Base-by-base conservation (phyloP, 2,797 vertebrate species). In the Hylomyscus alleni region DNA sequence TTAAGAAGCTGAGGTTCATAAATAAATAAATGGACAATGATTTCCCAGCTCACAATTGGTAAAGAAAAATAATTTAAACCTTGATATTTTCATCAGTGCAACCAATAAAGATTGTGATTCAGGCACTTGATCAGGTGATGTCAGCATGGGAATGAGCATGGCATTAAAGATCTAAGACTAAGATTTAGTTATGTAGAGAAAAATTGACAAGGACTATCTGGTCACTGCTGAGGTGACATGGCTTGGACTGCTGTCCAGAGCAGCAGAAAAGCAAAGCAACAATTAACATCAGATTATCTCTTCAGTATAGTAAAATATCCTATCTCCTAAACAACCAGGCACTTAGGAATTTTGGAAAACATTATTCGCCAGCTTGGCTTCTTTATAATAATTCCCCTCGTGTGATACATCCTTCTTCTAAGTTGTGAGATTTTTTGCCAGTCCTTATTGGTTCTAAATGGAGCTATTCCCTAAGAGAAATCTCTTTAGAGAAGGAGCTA, bases 361-460 rank as follows among this genome's bases (percentile, higher is more conserved):
- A 56, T 78, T 80, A 31, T 77, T 78, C 78, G 83, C 34, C 14
- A 34, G 17, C 6, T n/a, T 47, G 26, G 76, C 52, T 69, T 91
- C 76, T 87, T 95, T 86, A 73, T 17, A 47, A 90, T 26, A 56
- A 58, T 67, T 85, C 95, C 94, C 92, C 65, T 37, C 92, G 22
- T 82, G 22, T 85, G 31, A 89, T 94, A 75, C 77, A 90, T 40
- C 92, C 31, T 50, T 47, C 50, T 95, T 96, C 37, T 85, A 92
- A 95, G 29, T 81, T 73, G 82, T 54, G 73, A 82, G 62, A 52
- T 90, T 97, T 97, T 91, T 97, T 77, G 22, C 24, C 52, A 76
- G 15, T 62, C 87, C 26, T 62, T 89, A 62, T 75, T 95, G 91
- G 12, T 96, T 92, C 22, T 96, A 94, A 96, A 92, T 40, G 47